phyloP scores from a whole-genome alignment of 2,113 vertebrate species.

The Calidris pygmaea region DNA sequence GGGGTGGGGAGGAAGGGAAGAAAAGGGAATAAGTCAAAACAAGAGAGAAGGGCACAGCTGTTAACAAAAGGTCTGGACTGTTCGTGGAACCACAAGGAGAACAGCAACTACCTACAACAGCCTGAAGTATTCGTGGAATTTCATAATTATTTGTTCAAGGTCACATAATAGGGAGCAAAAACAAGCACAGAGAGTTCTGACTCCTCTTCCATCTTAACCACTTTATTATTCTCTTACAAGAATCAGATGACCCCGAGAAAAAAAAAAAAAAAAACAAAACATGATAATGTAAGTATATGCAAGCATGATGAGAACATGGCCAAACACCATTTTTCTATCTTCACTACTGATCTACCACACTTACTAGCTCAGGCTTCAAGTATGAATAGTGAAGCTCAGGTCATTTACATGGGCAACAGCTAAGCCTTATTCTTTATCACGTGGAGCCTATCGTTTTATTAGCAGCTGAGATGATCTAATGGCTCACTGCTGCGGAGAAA shows the following conservation, averaged over 20 bases:
- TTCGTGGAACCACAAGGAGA: background rate
- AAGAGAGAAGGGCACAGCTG: background rate
- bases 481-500: background rate
- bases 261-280: no score
- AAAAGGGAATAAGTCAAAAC: background rate
- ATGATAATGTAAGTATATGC: background rate
- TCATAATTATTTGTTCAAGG: background rate
- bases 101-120: background rate
- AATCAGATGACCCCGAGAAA: background rate
- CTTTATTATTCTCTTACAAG: background rate
- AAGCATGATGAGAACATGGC: background rate
- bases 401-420: background rate
- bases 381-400: background rate
- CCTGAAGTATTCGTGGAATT: background rate
- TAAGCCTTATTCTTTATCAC: background rate
- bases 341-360: background rate
- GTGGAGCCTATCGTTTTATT: background rate
- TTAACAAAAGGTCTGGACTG: background rate
- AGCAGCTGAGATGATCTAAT: background rate
- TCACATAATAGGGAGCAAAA: background rate
- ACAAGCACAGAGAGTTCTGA: background rate
- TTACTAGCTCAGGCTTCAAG: background rate
- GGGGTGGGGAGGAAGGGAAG: background rate
- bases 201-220: background rate
- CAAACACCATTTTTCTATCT: background rate